phyloP scores from a whole-genome alignment of 2,797 vertebrate species.

The Monodelphis domestica region DNA sequence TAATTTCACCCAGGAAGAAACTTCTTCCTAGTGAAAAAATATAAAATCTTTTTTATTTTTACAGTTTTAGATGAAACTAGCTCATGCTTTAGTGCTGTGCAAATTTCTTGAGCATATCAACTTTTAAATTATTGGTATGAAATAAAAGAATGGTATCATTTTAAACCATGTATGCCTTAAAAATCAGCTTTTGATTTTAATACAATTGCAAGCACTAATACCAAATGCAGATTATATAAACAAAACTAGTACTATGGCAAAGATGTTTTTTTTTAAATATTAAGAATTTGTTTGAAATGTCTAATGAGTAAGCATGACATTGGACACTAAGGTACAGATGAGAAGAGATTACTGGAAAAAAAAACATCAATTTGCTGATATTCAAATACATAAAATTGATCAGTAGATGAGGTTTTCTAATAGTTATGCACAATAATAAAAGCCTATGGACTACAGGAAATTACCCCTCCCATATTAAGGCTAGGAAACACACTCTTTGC shows the following conservation, averaged over 20 bases:
- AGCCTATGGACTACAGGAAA: constrained; percentile 84
- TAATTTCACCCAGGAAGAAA: constrained; percentile 94
- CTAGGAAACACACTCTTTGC: constrained; percentile 87
- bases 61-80: constrained; percentile 92
- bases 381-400: constrained; percentile 86
- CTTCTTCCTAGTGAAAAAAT: constrained; percentile 95
- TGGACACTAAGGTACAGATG: constrained; percentile 86
- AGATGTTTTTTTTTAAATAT: constrained; percentile 77
- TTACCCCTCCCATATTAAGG: constrained; percentile 87
- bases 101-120: constrained; percentile 90
- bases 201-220: constrained; percentile 89
- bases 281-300: constrained; percentile 81
- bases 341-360: constrained; percentile 83
- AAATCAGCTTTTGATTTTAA: constrained; percentile 85
- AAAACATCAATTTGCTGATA: constrained; percentile 85
- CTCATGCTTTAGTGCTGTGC: constrained; percentile 96
- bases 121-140: constrained; percentile 86
- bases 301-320: constrained; percentile 86
- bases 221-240: constrained; percentile 87
- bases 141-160: constrained; percentile 84
- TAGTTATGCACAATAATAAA: constrained; percentile 85
- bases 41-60: constrained; percentile 93
- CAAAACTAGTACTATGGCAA: constrained; percentile 83
- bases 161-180: constrained; percentile 83
- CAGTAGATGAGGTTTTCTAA: constrained; percentile 86